phyloP scores from a whole-genome alignment of 2,888 invertebrate genomes.

The Parnassius orleans region DNA sequence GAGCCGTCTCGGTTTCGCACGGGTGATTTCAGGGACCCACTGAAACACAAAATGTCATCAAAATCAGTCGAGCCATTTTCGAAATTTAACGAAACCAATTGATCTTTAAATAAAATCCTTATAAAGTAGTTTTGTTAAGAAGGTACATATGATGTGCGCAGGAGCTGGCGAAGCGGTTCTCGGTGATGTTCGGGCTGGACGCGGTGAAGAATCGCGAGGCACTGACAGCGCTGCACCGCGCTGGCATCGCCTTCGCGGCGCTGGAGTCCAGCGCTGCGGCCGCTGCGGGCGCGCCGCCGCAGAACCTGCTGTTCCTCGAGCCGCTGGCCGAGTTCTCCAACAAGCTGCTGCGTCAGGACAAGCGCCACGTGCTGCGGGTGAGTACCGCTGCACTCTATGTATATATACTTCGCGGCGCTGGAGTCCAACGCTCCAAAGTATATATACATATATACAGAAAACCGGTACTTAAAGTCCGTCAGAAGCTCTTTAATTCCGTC shows the following conservation, averaged over 20 bases:
- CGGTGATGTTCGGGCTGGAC: constrained; percentile 97
- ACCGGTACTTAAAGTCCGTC: too few relatives aligned
- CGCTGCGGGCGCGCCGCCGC: constrained; percentile 90
- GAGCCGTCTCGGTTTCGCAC: too few relatives aligned
- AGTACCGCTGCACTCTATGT: not conserved
- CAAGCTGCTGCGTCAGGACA: constrained; percentile 97
- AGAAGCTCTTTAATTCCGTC: too few relatives aligned
- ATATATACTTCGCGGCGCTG: too few relatives aligned
- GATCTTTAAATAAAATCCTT: not conserved
- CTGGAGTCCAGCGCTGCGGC: constrained; percentile 88
- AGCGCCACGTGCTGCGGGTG: constrained; percentile 88
- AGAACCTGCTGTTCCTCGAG: constrained; percentile 95
- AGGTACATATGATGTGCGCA: constrained; percentile 42
- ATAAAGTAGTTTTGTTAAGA: too few relatives aligned
- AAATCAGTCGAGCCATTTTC: too few relatives aligned
- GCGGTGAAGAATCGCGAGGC: constrained; percentile 98
- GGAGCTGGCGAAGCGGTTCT: constrained; percentile 98
- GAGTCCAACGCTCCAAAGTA: too few relatives aligned
- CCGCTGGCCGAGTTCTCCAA: constrained; percentile 97
- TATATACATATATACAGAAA: too few relatives aligned
- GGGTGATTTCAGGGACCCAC: too few relatives aligned
- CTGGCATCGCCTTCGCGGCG: constrained; percentile 95
- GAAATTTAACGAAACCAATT: not conserved
- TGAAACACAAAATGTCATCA: too few relatives aligned
- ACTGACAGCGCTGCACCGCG: constrained; percentile 96